Evolutionary conservation across 2,888 invertebrate species (phyloP), one percentile per base, ranked within the genome.

Genomic region (Ptilodon capucinus): DNA sequence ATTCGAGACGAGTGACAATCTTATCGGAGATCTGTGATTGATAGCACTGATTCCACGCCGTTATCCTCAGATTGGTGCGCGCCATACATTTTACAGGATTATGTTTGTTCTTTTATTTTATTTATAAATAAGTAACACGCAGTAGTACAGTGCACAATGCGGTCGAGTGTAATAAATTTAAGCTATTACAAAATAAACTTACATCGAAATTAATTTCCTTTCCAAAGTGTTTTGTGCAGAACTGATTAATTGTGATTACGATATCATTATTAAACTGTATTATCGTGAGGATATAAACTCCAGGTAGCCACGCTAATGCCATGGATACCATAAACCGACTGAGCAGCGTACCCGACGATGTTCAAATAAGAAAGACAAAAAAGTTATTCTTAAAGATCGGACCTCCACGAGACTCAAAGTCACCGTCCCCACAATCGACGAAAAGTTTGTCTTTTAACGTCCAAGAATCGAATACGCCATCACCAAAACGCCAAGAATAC

Each of bases 11-110:
- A 46, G 40, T 9, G 14, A 25, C 51, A 53, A 64, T 66, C 69
- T 68, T 59, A 68, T 68, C 68, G 25, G 2, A 18, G 46, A 45
- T 55, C 45, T 42, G 40, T 46, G 54, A 54, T 56, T 54, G 63
- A 65, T 68, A 44, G 51, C 53, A 40, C 46, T 60, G 69, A 71
- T 66, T 71, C 21, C 21, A 14, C 23, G 13, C 28, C 38, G 23
- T 36, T 17, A 36, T 21, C 21, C 39, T 2, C 36, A 36, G n/a
- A 7, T 32, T 36, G 17, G 14, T 7, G 6, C 17, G 35, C 2
- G 6, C 6, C 34, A 16, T 16, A 14, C 16, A 9, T 2, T 30
- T 9, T 13, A 34, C 2, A 6, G 13, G 34, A 34, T 34, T 17
- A 35, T 14, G 14, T 17, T n/a, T n/a, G 17, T 11, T 35, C 18